Evolutionary conservation across 1,140 invertebrate species (phyloP).

Genomic region (Sesamia nonagrioides): DNA sequence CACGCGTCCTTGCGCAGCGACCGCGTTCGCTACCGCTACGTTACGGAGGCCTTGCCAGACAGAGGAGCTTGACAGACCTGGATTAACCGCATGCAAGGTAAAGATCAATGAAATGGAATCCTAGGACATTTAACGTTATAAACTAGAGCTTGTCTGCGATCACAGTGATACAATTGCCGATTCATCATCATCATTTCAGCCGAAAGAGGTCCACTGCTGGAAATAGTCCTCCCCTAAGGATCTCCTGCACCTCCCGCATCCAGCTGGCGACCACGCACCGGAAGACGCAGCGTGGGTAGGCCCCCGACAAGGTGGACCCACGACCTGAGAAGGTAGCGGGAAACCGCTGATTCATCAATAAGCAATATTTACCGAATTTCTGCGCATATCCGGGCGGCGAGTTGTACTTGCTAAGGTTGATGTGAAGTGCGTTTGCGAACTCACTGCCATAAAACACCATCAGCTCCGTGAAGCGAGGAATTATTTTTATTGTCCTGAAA

Average conservation of each 20-base stretch:
- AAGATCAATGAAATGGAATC: too few species aligned
- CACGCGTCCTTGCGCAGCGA: too few species aligned
- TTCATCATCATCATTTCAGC: too few species aligned
- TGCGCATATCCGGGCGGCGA: conserved; percentile 38
- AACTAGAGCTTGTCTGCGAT: too few species aligned
- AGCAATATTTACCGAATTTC: conserved; percentile 52
- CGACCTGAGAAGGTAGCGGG: too few species aligned
- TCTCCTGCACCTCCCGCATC: too few species aligned
- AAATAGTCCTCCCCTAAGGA: too few species aligned
- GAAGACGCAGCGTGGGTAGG: too few species aligned
- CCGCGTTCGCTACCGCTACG: too few species aligned
- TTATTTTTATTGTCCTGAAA: conserved; percentile 81
- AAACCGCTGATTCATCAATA: neutral
- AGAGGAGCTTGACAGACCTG: neutral
- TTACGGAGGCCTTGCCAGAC: neutral
- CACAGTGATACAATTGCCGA: neutral
- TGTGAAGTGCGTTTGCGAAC: conserved; percentile 79
- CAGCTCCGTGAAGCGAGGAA: conserved; percentile 86
- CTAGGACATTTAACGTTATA: too few species aligned
- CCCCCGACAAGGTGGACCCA: too few species aligned
- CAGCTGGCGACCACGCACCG: neutral
- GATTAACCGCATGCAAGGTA: neutral
- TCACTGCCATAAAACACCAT: conserved; percentile 88
- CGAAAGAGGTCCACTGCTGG: too few species aligned
- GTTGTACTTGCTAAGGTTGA: conserved; percentile 57